Conservation (phyloP, 2,888 invertebrate species). For the Agrotis ipsilon region DNA sequence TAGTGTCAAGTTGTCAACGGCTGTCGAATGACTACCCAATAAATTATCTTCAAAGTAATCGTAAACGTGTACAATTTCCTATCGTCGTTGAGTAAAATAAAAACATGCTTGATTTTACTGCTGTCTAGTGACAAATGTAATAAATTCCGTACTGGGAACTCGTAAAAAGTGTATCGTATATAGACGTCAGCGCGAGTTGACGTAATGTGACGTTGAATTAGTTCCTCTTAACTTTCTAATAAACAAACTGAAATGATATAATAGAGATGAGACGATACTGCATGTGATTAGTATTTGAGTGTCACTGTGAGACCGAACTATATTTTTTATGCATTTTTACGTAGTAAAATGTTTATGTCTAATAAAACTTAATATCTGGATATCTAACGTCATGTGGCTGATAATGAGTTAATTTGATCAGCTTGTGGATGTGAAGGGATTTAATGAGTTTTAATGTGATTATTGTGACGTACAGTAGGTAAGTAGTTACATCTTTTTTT, state of each 20-base stretch:
- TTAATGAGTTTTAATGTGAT: conserved; percentile 19
- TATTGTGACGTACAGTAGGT: background rate
- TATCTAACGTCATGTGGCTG: conserved; percentile 5
- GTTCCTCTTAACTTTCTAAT: conserved; percentile 80
- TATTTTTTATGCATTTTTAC: conserved; percentile 42
- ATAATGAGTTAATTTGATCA: conserved; percentile 49
- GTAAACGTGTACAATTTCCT: conserved; percentile 73
- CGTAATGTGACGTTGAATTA: conserved; percentile 85
- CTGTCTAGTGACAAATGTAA: conserved; percentile 82
- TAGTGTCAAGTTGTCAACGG: conserved; percentile 69
- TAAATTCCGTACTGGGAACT: conserved; percentile 83
- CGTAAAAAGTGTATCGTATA: conserved; percentile 84
- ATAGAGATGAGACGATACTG: conserved; percentile 65
- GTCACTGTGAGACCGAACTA: conserved; percentile 36
- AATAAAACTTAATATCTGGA: conserved; percentile 18
- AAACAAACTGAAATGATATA: conserved; percentile 78
- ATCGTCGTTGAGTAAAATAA: conserved; percentile 74
- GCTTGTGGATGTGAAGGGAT: conserved; percentile 33
- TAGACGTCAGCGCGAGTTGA: conserved; percentile 80
- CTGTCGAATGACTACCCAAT: conserved; percentile 67
- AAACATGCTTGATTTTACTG: conserved; percentile 79
- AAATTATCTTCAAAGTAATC: conserved; percentile 76
- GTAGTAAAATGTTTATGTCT: conserved; percentile 39
- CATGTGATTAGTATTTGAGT: conserved; percentile 65
- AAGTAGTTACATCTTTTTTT: background rate